Conservation (phyloP, 2,888 invertebrate genomes). For the Isotomurus palustris region DNA sequence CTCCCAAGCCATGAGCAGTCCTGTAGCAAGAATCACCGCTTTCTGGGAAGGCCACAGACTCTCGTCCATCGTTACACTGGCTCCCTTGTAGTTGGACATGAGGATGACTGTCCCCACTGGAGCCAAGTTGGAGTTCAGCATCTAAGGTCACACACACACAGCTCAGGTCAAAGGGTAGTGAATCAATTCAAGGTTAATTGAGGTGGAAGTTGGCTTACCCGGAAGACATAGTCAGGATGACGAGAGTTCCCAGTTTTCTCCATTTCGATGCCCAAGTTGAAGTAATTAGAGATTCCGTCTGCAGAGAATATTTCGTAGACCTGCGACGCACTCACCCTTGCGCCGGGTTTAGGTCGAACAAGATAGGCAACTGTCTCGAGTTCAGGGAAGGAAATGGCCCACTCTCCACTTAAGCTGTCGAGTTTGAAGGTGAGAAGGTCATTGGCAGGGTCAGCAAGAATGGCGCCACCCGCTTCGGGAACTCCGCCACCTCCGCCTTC, state of each 20-base stretch:
- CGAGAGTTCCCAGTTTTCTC: constrained; percentile 30
- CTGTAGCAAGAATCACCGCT: constrained; percentile 35
- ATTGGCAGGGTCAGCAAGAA: no score
- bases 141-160: constrained; percentile 12
- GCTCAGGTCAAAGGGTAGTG: neutral
- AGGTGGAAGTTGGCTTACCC: constrained; percentile 16
- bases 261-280: constrained; percentile 37
- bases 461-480: no score
- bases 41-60: constrained; percentile 39
- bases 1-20: constrained; percentile 35
- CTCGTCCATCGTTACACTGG: constrained; percentile 36
- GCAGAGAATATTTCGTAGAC: constrained; percentile 36
- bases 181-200: no score
- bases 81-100: constrained; percentile 33
- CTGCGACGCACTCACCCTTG: constrained; percentile 29
- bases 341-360: constrained; percentile 28
- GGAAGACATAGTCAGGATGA: constrained; percentile 33
- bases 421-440: constrained; percentile 1
- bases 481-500: no score
- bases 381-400: constrained; percentile 41
- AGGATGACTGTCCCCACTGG: constrained; percentile 37
- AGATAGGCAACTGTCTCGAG: constrained; percentile 35
- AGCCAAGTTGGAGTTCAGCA: constrained; percentile 33
- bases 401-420: constrained; percentile 24
- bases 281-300: constrained; percentile 38